Percentiles rank a stretch among this genome's conserved stretches.
Conservation (phyloP, 2,113 vertebrate genomes). For the Zingel zingel region DNA sequence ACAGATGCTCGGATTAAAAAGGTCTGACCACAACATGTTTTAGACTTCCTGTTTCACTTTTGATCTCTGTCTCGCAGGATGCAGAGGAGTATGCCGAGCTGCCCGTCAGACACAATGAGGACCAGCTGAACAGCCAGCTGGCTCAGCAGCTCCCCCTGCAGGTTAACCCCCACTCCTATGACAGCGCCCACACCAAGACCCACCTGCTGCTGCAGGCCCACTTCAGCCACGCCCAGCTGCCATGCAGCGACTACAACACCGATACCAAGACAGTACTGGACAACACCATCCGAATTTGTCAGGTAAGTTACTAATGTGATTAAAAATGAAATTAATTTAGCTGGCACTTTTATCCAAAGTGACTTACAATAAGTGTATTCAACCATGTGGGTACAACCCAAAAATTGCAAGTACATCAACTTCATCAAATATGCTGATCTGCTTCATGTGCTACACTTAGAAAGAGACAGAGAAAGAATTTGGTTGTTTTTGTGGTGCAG, state of each 20-base stretch:
- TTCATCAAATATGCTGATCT: not conserved
- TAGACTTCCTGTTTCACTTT: constrained; percentile 38
- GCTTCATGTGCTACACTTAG: not conserved
- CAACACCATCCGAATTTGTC: constrained; percentile 95
- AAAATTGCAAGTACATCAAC: not conserved
- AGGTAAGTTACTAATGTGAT: constrained; percentile 84
- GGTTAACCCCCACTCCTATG: constrained; percentile 94
- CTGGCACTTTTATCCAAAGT: not conserved
- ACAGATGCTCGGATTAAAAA: constrained; percentile 28
- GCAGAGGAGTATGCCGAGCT: constrained; percentile 96
- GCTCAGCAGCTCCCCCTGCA: constrained; percentile 93
- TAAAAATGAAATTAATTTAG: not conserved
- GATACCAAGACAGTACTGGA: constrained; percentile 98
- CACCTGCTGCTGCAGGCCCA: constrained; percentile 96
- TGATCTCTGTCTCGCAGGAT: constrained; percentile 83
- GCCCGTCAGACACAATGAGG: constrained; percentile 98
- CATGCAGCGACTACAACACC: constrained; percentile 94
- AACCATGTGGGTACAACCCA: not conserved
- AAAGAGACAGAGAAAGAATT: not conserved
- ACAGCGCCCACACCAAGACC: constrained; percentile 97
- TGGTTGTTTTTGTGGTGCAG: not conserved
- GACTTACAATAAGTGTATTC: not conserved
- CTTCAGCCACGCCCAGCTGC: constrained; percentile 91
- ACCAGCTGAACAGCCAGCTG: constrained; percentile 96
- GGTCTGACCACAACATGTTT: not conserved